phyloP scores from a whole-genome alignment of 2,113 vertebrate genomes.

The Struthidea cinerea region DNA sequence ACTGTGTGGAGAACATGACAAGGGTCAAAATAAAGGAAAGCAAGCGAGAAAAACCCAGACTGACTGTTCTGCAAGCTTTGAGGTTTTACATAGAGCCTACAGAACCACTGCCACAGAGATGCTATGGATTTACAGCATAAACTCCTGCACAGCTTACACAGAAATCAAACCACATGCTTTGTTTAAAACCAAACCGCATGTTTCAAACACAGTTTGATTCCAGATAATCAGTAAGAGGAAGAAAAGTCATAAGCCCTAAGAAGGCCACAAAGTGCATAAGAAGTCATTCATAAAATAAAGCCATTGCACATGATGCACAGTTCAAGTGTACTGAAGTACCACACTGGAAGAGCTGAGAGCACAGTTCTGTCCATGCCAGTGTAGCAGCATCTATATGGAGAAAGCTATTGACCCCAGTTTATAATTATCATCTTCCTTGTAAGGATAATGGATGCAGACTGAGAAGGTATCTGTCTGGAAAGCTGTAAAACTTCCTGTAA shows the following conservation, averaged over 20 bases:
- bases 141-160: not conserved
- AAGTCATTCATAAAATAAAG: slow-evolving; percentile 72
- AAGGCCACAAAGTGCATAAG: slow-evolving; percentile 88
- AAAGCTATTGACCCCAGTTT: slow-evolving; percentile 21
- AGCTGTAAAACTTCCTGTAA: not conserved
- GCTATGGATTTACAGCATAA: not conserved
- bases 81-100: not conserved
- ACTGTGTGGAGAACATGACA: not conserved
- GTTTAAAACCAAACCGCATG: not conserved
- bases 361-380: slow-evolving; percentile 24
- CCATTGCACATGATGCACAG: slow-evolving; percentile 68
- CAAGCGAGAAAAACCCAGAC: not conserved
- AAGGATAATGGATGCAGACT: not conserved
- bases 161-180: not conserved
- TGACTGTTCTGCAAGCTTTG: not conserved
- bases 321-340: slow-evolving; percentile 40
- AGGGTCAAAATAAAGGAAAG: not conserved
- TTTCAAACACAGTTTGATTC: slow-evolving; percentile 19
- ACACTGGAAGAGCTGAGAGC: not conserved
- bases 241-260: slow-evolving; percentile 67
- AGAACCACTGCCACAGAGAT: slow-evolving; percentile 6
- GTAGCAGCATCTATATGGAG: slow-evolving; percentile 33
- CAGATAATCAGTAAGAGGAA: not conserved
- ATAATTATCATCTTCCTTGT: not conserved
- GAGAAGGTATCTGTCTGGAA: not conserved